Percentiles rank a stretch among this genome's conserved stretches.
phyloP scores from a whole-genome alignment of 2,888 invertebrate species.

The Drosophila imparisetae region DNA sequence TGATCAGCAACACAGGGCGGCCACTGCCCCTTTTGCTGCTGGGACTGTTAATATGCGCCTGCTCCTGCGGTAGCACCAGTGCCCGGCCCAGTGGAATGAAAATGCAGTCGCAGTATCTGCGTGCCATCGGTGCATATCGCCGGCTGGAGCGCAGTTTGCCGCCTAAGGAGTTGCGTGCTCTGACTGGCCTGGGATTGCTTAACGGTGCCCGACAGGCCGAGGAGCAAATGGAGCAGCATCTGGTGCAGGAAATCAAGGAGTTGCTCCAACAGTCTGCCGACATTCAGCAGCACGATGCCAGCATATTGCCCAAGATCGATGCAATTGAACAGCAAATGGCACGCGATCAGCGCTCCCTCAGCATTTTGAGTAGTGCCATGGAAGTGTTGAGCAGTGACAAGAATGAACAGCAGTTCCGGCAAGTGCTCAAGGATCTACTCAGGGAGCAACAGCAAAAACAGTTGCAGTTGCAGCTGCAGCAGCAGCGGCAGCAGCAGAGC shows the following conservation, averaged over 20 bases:
- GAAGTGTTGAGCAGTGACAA: constrained; percentile 76
- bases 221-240: constrained; percentile 79
- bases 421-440: constrained; percentile 57
- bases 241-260: constrained; percentile 75
- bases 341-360: constrained; percentile 80
- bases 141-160: constrained; percentile 76
- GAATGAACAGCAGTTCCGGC: constrained; percentile 65
- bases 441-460: constrained; percentile 48
- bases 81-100: constrained; percentile 40
- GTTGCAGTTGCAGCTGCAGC: constrained; percentile 12
- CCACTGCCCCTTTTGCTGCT: constrained; percentile 29
- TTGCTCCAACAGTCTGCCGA: constrained; percentile 74
- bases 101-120: constrained; percentile 77
- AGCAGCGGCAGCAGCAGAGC: constrained; percentile 31
- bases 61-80: constrained; percentile 28
- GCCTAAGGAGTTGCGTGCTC: constrained; percentile 75
- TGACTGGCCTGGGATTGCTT: constrained; percentile 81
- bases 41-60: constrained; percentile 40
- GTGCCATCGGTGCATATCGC: constrained; percentile 79
- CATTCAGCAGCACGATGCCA: constrained; percentile 49
- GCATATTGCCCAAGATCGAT: constrained; percentile 71
- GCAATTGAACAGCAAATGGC: constrained; percentile 79
- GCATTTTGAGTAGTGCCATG: constrained; percentile 79
- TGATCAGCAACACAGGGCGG: constrained; percentile 28
- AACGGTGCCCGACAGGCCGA: constrained; percentile 82